Conservation (phyloP, 2,797 vertebrate species). For the Pantherophis vulpinus region DNA sequence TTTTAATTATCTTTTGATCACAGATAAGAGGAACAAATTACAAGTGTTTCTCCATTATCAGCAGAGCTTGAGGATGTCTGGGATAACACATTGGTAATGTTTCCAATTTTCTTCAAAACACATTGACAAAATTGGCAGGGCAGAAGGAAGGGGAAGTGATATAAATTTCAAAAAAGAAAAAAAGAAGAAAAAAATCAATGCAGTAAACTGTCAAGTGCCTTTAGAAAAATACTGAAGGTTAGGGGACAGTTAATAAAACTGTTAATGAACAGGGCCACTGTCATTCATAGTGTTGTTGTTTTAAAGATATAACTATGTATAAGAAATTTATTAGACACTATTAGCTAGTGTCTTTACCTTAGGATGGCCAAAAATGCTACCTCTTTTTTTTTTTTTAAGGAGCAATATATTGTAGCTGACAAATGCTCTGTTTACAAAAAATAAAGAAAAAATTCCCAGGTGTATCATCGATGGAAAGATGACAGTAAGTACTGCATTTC, state of each 20-base stretch:
- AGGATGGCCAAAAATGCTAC: background rate
- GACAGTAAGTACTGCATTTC: background rate
- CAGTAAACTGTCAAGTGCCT: slow-evolving; percentile 15
- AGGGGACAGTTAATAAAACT: slow-evolving; percentile 13
- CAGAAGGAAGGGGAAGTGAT: background rate
- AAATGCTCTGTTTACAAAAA: background rate
- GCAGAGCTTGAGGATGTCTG: slow-evolving; percentile 61
- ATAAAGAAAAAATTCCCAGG: background rate
- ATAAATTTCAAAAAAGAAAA: background rate
- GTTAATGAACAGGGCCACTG: slow-evolving; percentile 5
- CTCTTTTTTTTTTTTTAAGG: background rate
- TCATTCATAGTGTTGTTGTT: background rate
- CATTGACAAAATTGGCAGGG: slow-evolving; percentile 27
- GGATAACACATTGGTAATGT: slow-evolving; percentile 46
- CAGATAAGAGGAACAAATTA: slow-evolving; percentile 67
- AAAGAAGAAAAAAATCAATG: background rate
- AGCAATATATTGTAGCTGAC: background rate
- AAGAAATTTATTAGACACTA: background rate
- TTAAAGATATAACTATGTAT: background rate
- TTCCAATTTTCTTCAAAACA: slow-evolving; percentile 54
- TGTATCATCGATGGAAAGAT: background rate
- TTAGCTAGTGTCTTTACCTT: background rate
- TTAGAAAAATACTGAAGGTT: background rate
- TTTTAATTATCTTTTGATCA: slow-evolving; percentile 72
- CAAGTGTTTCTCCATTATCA: slow-evolving; percentile 63